A percentile compares a stretch with the other conserved stretches of the same genome.
Conservation (phyloP, 2,888 invertebrate species). For the Nemurella pictetii region DNA sequence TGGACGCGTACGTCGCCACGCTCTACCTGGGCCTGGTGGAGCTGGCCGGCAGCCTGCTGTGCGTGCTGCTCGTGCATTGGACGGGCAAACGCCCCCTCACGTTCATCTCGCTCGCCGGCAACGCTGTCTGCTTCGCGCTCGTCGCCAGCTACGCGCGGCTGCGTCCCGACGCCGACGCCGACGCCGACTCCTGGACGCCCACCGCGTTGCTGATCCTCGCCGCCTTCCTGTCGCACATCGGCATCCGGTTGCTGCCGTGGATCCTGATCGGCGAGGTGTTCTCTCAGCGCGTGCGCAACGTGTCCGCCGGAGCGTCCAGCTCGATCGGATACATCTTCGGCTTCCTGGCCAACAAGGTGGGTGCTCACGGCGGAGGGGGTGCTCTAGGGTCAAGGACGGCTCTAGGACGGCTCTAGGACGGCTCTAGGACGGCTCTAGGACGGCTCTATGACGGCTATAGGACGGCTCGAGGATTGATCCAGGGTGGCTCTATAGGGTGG, state of each 20-base stretch:
- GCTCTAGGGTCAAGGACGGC: no score
- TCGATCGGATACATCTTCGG: conserved; percentile 76
- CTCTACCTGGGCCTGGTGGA: conserved; percentile 71
- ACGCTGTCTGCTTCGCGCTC: conserved; percentile 65
- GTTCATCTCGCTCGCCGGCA: conserved; percentile 68
- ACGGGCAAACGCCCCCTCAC: conserved; percentile 72
- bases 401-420: no score
- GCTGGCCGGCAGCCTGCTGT: conserved; percentile 64
- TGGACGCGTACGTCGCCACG: conserved; percentile 76
- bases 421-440: no score
- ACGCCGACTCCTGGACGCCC: conserved; percentile 64
- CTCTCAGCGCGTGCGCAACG: conserved; percentile 67
- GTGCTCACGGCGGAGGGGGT: no score
- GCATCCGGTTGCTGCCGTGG: conserved; percentile 76
- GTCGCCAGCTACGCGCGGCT: conserved; percentile 61
- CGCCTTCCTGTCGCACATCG: conserved; percentile 70
- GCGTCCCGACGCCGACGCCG: conserved; percentile 40
- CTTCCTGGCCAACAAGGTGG: conserved; percentile 74
- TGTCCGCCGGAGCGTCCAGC: conserved; percentile 72
- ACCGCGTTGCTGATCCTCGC: conserved; percentile 65
- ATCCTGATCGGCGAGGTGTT: conserved; percentile 78
- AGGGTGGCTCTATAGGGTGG: no score
- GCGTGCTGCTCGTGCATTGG: conserved; percentile 69
- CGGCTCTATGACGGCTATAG: no score
- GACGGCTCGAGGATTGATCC: no score